phyloP scores from a whole-genome alignment of 2,113 vertebrate species.

The Perca schrenkii region DNA sequence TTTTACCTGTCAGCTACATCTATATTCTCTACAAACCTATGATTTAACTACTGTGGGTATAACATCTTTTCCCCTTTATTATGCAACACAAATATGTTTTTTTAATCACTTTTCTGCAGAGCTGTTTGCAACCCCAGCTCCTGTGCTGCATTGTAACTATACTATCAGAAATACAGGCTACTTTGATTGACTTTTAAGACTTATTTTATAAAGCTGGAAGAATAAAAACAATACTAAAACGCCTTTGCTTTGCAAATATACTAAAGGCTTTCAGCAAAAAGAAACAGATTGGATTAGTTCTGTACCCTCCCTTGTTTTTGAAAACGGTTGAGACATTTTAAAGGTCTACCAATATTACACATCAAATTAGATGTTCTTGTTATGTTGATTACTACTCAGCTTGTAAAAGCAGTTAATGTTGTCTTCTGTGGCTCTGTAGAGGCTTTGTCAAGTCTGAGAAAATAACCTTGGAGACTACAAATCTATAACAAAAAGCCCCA shows the following conservation, averaged over 20 bases:
- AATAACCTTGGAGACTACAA: not conserved
- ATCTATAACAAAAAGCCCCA: not conserved
- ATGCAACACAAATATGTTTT: not conserved
- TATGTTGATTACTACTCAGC: too few relatives aligned
- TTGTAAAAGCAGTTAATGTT: too few relatives aligned
- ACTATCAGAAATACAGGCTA: not conserved
- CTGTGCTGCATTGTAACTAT: not conserved
- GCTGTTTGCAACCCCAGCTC: not conserved
- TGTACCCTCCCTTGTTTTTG: too few relatives aligned
- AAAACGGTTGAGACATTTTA: not conserved
- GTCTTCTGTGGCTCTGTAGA: not conserved
- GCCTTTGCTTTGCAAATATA: not conserved
- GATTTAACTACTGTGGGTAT: conserved; percentile 16
- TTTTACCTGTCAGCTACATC: conserved; percentile 40
- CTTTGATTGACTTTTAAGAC: not conserved
- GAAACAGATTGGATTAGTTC: not conserved
- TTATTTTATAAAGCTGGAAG: not conserved
- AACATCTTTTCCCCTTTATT: conserved; percentile 15
- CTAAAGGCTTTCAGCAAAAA: not conserved
- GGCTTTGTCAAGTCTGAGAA: not conserved
- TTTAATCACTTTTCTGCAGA: conserved; percentile 1
- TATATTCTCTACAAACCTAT: conserved; percentile 35
- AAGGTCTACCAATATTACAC: not conserved
- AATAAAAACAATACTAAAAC: not conserved
- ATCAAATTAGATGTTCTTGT: too few relatives aligned